Evolutionary conservation across 2,113 vertebrate species (phyloP).

Genomic region (Diphyllodes magnificus): DNA sequence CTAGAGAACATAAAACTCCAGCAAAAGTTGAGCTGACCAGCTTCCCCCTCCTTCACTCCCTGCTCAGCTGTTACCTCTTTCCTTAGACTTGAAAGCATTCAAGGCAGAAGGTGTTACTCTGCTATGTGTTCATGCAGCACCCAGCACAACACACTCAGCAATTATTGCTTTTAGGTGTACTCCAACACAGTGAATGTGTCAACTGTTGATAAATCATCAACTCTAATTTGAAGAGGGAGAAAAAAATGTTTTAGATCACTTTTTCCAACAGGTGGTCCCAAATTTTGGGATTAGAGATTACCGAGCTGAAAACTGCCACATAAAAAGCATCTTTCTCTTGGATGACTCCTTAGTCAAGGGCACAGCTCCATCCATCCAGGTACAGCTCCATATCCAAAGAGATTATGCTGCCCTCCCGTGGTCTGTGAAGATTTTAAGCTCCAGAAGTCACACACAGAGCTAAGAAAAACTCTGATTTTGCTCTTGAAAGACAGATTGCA

Average conservation of each 20-base stretch:
- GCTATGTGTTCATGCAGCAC: neutral
- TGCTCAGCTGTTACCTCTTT: neutral
- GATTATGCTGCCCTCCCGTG: conserved; percentile 57
- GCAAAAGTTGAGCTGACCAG: neutral
- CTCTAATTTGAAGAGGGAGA: neutral
- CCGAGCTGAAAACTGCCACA: neutral
- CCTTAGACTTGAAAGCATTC: neutral
- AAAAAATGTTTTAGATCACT: neutral
- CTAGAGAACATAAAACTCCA: neutral
- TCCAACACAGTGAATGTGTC: neutral
- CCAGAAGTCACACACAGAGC: neutral
- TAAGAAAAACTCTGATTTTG: neutral
- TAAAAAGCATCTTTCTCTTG: neutral
- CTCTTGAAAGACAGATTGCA: neutral
- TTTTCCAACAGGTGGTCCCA: neutral
- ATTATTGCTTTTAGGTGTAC: neutral
- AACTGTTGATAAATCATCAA: neutral
- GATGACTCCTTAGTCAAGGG: neutral
- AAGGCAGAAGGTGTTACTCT: neutral
- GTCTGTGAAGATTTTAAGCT: neutral
- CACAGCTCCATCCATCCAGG: neutral
- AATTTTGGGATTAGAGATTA: neutral
- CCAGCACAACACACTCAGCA: neutral
- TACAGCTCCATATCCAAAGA: neutral
- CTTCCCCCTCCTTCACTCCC: neutral